phyloP scores from a whole-genome alignment of 2,113 vertebrate species.

The Coreoperca whiteheadi region DNA sequence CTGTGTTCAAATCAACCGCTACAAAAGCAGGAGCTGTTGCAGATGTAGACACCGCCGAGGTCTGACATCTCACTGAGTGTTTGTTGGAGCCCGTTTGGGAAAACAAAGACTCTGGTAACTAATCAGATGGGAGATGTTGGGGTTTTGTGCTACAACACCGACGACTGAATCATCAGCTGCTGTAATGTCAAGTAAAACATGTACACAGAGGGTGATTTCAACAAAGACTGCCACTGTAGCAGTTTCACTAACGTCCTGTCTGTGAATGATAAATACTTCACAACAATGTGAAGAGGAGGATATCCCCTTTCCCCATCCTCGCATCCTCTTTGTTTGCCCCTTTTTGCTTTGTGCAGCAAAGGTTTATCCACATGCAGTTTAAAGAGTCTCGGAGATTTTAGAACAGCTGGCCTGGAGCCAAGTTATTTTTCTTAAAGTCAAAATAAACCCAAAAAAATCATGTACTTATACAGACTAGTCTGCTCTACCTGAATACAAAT shows the following conservation, averaged over 20 bases:
- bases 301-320: conserved; percentile 36
- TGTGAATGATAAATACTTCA: neutral
- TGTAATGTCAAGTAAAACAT: neutral
- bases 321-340: conserved; percentile 15
- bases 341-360: neutral
- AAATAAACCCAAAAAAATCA: neutral
- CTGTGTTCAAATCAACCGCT: conserved; percentile 34
- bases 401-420: neutral
- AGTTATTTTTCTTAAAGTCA: neutral
- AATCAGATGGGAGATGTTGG: conserved; percentile 24
- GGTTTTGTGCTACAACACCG: neutral
- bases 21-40: conserved; percentile 29
- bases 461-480: neutral
- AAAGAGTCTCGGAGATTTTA: neutral
- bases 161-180: neutral
- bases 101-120: neutral
- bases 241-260: conserved; percentile 47
- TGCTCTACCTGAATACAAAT: neutral
- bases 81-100: conserved; percentile 1
- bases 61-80: conserved; percentile 13
- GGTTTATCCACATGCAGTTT: neutral
- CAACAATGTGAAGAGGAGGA: conserved; percentile 43
- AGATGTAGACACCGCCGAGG: neutral
- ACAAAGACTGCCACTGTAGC: conserved; percentile 26
- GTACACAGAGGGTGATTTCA: conserved; percentile 6